Conservation (phyloP, 2,797 vertebrate genomes). For the Phylloscopus collybita region DNA sequence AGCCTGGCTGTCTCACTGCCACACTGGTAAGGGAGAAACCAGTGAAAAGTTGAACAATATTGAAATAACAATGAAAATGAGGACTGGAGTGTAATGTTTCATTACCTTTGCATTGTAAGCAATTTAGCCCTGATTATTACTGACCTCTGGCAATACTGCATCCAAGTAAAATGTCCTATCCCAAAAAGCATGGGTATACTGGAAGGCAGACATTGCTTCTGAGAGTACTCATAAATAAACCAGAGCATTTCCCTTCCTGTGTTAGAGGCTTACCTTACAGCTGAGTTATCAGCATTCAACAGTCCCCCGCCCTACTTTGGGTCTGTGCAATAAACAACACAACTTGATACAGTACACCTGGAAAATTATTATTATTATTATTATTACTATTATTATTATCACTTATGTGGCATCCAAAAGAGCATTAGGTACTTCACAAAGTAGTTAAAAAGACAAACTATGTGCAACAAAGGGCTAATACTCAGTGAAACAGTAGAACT, state of each 20-base stretch:
- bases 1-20: background rate
- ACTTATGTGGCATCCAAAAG: constrained; percentile 4
- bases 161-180: background rate
- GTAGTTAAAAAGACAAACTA: constrained; percentile 36
- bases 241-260: background rate
- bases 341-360: background rate
- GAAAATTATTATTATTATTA: background rate
- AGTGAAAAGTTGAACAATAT: constrained; percentile 43
- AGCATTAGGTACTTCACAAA: background rate
- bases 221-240: constrained; percentile 32
- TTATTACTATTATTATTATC: background rate
- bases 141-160: constrained; percentile 17
- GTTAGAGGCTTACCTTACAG: constrained; percentile 8
- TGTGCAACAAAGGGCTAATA: background rate
- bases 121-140: constrained; percentile 53
- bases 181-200: background rate
- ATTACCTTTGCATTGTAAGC: constrained; percentile 40
- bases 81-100: constrained; percentile 42
- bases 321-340: background rate
- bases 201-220: background rate
- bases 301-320: background rate
- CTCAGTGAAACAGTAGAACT: background rate
- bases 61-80: constrained; percentile 64
- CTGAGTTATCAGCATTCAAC: constrained; percentile 9
- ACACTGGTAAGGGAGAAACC: background rate